These are phyloP conservation scores for Sardinella longiceps DNA, from an alignment of 2,797 vertebrate genomes.

Conservation along the genomic window DNA sequence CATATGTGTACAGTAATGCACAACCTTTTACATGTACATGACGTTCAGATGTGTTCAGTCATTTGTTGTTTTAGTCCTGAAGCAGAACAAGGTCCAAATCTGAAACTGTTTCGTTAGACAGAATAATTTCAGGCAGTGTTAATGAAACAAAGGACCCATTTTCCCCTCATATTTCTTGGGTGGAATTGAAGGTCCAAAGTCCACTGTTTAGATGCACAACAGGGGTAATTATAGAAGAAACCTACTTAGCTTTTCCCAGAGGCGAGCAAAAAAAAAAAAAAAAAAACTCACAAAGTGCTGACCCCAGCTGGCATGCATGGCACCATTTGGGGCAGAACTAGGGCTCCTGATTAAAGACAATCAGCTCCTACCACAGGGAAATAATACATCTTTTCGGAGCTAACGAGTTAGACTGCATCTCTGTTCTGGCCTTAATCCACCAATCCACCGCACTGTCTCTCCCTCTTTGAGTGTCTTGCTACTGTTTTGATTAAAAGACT, in stretches of 20 bases:
- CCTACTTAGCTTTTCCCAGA: conserved; percentile 17
- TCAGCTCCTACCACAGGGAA: conserved; percentile 49
- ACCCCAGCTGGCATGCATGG: background rate
- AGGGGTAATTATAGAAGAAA: conserved; percentile 17
- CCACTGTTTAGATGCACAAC: conserved; percentile 40
- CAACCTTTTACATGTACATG: background rate
- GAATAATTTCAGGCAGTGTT: background rate
- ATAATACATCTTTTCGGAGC: conserved; percentile 48
- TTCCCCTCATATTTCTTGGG: conserved; percentile 52
- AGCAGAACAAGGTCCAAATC: conserved; percentile 18
- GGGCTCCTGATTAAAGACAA: conserved; percentile 23
- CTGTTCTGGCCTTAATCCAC: conserved; percentile 28
- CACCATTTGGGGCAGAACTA: conserved; percentile 19
- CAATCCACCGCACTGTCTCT: conserved; percentile 5
- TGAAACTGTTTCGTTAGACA: conserved; percentile 28
- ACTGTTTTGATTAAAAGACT: conserved; percentile 62
- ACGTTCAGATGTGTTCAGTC: conserved; percentile 17
- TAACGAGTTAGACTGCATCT: conserved; percentile 14
- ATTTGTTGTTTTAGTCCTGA: conserved; percentile 4
- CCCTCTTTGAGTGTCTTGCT: conserved; percentile 8
- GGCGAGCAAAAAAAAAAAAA: background rate
- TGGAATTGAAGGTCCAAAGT: conserved; percentile 59
- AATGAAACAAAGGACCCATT: conserved; percentile 60
- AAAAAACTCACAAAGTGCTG: background rate
- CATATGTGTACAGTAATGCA: background rate